phyloP scores from a whole-genome alignment of 2,797 vertebrate species.

The Lithobates sylvaticus region DNA sequence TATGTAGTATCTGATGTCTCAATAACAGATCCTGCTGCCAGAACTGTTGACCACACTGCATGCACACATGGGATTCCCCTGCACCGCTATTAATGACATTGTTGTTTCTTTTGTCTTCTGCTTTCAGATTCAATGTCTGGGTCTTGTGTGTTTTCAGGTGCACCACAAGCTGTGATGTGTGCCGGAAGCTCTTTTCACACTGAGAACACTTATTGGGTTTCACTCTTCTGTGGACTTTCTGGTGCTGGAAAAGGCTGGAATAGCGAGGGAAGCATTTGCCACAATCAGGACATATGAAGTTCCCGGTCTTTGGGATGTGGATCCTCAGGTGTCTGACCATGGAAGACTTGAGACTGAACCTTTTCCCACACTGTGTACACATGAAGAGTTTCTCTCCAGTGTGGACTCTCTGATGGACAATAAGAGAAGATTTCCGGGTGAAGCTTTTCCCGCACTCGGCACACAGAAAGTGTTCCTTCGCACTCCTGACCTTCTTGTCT shows the following conservation, averaged over 20 bases:
- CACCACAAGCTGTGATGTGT: slow-evolving; percentile 38
- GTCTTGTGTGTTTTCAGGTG: slow-evolving; percentile 13
- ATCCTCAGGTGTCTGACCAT: slow-evolving; percentile 74
- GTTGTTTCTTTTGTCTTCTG: not conserved
- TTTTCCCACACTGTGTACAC: too few relatives aligned
- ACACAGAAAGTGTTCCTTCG: slow-evolving; percentile 71
- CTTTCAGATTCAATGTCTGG: not conserved
- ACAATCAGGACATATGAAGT: slow-evolving; percentile 47
- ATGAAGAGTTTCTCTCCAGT: too few relatives aligned
- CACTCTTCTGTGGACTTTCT: slow-evolving; percentile 55
- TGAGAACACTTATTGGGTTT: slow-evolving; percentile 44
- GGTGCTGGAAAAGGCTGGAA: slow-evolving; percentile 59
- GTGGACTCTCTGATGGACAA: slow-evolving; percentile 58
- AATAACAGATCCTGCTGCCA: not conserved
- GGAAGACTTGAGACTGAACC: slow-evolving; percentile 71
- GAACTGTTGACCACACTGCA: slow-evolving; percentile 36
- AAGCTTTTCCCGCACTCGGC: slow-evolving; percentile 61
- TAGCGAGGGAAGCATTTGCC: slow-evolving; percentile 56
- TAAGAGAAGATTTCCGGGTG: slow-evolving; percentile 41
- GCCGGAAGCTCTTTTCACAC: slow-evolving; percentile 54
- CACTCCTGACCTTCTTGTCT: slow-evolving; percentile 65
- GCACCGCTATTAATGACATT: not conserved
- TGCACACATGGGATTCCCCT: not conserved
- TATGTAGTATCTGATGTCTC: slow-evolving; percentile 30
- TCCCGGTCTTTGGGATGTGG: slow-evolving; percentile 65